Conservation (phyloP, 2,113 vertebrate species). For the Dasyurus viverrinus region DNA sequence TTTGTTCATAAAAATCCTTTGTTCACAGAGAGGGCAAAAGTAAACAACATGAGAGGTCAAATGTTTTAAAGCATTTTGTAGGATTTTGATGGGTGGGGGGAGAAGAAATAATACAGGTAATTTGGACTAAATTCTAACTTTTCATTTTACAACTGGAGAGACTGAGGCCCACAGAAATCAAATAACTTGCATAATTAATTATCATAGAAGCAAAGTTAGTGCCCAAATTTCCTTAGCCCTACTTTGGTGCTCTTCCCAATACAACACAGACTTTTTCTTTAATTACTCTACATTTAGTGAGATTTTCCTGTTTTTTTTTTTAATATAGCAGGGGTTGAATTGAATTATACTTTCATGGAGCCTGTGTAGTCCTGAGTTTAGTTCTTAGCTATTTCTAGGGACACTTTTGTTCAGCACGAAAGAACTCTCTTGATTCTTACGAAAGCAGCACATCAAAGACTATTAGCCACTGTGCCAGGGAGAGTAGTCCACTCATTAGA, state of each 20-base stretch:
- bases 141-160: neutral
- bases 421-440: neutral
- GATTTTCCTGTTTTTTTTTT: constrained; percentile 50
- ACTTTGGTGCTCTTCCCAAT: neutral
- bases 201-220: neutral
- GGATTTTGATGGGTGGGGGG: neutral
- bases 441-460: constrained; percentile 34
- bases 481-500: neutral
- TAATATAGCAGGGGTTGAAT: neutral
- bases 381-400: neutral
- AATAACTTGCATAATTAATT: neutral
- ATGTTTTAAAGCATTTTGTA: constrained; percentile 11
- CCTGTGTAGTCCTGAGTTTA: neutral
- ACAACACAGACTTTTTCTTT: neutral
- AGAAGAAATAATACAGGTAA: neutral
- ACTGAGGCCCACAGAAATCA: neutral
- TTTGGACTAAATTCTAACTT: neutral
- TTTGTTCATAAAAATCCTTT: constrained; percentile 37
- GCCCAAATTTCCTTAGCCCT: neutral
- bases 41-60: constrained; percentile 16
- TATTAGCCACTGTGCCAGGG: neutral
- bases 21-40: neutral
- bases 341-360: neutral
- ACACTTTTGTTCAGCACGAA: neutral
- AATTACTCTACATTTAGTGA: neutral